phyloP scores from a whole-genome alignment of 2,113 vertebrate genomes.

The Hipposideros armiger region DNA sequence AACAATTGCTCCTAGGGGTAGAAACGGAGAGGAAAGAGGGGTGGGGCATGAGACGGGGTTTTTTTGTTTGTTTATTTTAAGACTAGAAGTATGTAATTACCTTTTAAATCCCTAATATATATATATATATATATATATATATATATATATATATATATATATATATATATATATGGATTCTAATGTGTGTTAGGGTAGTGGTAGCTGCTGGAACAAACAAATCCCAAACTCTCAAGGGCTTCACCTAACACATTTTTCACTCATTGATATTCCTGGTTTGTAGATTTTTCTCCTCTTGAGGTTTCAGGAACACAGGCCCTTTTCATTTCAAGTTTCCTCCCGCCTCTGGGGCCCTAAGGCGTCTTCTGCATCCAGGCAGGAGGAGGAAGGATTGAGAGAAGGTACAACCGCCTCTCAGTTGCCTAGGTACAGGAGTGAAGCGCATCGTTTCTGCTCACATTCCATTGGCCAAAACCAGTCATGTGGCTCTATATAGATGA shows the following conservation, averaged over 20 bases:
- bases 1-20: neutral
- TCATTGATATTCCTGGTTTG: neutral
- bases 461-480: neutral
- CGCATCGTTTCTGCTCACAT: neutral
- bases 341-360: neutral
- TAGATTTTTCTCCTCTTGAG: neutral
- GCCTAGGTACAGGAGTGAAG: neutral
- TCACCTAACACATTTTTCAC: too few species aligned
- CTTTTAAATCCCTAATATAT: neutral
- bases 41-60: accelerated
- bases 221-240: neutral
- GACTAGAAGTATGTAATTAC: neutral
- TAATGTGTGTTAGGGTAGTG: neutral
- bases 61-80: neutral
- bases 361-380: neutral
- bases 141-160: too few species aligned
- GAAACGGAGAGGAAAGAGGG: neutral
- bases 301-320: neutral
- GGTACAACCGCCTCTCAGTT: neutral
- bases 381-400: neutral
- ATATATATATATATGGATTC: neutral
- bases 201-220: neutral
- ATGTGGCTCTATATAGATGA: neutral
- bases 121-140: too few species aligned
- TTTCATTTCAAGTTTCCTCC: neutral